phyloP scores from a whole-genome alignment of 2,113 vertebrate species.

The Pygoscelis antarcticus region DNA sequence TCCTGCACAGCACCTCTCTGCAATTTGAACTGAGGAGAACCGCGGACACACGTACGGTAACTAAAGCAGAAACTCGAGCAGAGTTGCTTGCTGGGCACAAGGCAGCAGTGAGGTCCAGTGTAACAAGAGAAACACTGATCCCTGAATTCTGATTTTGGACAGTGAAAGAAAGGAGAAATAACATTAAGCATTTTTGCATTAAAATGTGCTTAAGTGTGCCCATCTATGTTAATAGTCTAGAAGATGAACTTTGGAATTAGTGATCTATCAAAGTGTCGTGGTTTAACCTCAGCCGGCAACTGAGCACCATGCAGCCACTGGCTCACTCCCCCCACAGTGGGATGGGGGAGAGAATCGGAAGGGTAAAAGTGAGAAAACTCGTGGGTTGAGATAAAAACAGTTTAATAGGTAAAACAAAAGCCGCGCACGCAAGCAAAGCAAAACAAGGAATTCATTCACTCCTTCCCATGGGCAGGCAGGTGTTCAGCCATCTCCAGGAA shows the following conservation, averaged over 20 bases:
- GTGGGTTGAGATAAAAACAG: no score
- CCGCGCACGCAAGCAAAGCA: no score
- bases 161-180: not conserved
- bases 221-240: not conserved
- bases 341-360: no score
- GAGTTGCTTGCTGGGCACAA: not conserved
- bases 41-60: rapidly evolving
- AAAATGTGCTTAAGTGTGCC: not conserved
- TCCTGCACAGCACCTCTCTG: not conserved
- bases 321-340: no score
- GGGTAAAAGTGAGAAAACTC: no score
- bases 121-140: not conserved
- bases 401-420: no score
- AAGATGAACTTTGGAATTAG: not conserved
- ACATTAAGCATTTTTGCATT: not conserved
- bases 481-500: no score
- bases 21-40: not conserved
- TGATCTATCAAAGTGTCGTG: not conserved
- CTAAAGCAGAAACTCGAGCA: not conserved
- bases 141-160: not conserved
- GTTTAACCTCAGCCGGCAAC: no score
- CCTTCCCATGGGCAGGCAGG: no score
- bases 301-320: no score
- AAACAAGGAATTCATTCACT: no score
- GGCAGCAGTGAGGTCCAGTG: rapidly evolving